These are phyloP conservation scores for Holothuria scabra DNA, from an alignment of 53 echinoderm and acorn worm genomes.

Conservation along the genomic window DNA sequence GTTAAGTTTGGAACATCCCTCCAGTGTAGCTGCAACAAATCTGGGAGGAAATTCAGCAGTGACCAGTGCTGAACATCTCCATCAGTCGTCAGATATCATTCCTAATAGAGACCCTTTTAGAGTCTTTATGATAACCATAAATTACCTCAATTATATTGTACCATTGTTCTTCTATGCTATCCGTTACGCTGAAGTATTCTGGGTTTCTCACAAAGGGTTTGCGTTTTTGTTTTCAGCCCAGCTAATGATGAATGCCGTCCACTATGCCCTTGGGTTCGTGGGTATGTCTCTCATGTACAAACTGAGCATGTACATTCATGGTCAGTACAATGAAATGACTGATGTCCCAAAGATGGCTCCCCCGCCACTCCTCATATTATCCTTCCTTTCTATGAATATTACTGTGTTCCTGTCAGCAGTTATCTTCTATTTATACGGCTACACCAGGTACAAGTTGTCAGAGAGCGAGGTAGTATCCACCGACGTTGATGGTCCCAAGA, in stretches of 20 bases:
- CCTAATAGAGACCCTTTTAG: conserved; percentile 70
- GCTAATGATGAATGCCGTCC: conserved; percentile 88
- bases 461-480: conserved; percentile 57
- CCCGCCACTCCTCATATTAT: conserved; percentile 61
- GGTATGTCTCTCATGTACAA: conserved; percentile 93
- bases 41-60: neutral
- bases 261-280: conserved; percentile 84
- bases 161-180: conserved; percentile 94
- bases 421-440: conserved; percentile 86
- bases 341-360: conserved; percentile 55
- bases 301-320: conserved; percentile 88
- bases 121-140: conserved; percentile 86
- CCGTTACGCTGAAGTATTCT: conserved; percentile 95
- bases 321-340: conserved; percentile 60
- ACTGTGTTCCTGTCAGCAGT: conserved; percentile 87
- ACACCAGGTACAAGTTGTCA: conserved; percentile 70
- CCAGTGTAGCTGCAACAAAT: neutral
- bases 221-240: conserved; percentile 78
- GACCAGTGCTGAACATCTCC: neutral
- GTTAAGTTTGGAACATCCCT: neutral
- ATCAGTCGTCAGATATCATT: conserved; percentile 48
- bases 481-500: conserved; percentile 1
- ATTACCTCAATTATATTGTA: conserved; percentile 93
- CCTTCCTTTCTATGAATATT: conserved; percentile 85
- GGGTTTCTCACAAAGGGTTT: conserved; percentile 94